Conservation (phyloP, 2,888 invertebrate species). For the Aporophyla nigra region DNA sequence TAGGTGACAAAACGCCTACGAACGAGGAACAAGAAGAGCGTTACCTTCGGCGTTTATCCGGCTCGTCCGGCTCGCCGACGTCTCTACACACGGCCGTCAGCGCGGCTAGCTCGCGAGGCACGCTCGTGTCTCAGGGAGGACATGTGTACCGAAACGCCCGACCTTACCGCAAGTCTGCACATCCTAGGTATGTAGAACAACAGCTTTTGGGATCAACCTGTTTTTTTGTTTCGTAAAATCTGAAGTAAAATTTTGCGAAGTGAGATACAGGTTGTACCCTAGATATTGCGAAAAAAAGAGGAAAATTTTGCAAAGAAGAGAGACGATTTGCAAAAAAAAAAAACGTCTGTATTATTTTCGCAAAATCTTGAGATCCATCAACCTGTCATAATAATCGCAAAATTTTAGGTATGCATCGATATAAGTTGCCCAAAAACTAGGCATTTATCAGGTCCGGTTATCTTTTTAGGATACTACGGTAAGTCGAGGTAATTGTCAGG, state of each 20-base stretch:
- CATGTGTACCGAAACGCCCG: slow-evolving; percentile 89
- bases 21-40: slow-evolving; percentile 73
- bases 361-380: too few species aligned
- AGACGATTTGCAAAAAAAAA: too few species aligned
- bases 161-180: slow-evolving; percentile 76
- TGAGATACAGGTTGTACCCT: too few species aligned
- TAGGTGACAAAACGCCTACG: slow-evolving; percentile 84
- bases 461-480: too few species aligned
- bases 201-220: too few species aligned
- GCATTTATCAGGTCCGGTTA: background rate
- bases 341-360: too few species aligned
- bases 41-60: slow-evolving; percentile 52
- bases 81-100: slow-evolving; percentile 81
- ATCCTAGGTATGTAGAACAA: slow-evolving; percentile 75
- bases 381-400: too few species aligned
- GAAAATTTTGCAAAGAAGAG: too few species aligned
- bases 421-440: background rate
- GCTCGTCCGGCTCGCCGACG: slow-evolving; percentile 74
- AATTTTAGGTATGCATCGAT: background rate
- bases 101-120: slow-evolving; percentile 89
- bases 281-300: too few species aligned
- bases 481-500: too few species aligned
- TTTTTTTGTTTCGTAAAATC: too few species aligned
- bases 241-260: too few species aligned
- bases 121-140: slow-evolving; percentile 89